Evolutionary conservation across 1,140 invertebrate genomes (phyloP).

Genomic region (Brachionus manjavacas): DNA sequence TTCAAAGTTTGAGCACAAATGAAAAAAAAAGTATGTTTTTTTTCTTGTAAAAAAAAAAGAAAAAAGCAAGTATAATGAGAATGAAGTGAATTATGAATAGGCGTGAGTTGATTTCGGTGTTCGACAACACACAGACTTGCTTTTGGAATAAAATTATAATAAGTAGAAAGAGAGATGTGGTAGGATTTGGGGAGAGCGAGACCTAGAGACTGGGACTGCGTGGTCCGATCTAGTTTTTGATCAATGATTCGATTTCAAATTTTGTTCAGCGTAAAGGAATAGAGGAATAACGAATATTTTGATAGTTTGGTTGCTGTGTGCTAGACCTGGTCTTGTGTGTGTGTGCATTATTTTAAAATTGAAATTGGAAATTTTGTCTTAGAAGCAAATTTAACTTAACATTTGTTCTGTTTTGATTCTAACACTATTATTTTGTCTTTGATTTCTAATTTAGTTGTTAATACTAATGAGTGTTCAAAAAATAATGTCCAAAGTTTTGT

Average conservation of each 20-base stretch:
- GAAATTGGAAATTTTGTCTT: neutral
- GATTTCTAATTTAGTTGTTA: too few species aligned
- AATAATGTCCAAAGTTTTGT: too few species aligned
- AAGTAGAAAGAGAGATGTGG: neutral
- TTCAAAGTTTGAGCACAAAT: neutral
- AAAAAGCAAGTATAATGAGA: constrained; percentile 15
- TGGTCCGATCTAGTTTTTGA: neutral
- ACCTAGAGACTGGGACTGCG: neutral
- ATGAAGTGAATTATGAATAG: constrained; percentile 36
- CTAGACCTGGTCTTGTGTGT: neutral
- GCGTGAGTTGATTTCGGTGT: neutral
- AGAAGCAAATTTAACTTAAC: neutral
- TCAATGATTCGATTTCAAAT: neutral
- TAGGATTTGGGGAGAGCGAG: neutral
- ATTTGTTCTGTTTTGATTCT: neutral
- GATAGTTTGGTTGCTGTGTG: constrained; percentile 12
- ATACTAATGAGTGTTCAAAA: too few species aligned
- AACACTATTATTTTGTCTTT: too few species aligned
- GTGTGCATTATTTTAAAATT: neutral
- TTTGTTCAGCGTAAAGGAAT: neutral
- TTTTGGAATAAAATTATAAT: constrained; percentile 2
- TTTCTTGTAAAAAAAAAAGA: neutral
- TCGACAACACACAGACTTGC: neutral
- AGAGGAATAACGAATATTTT: neutral
- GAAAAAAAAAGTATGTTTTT: constrained; percentile 12